These are phyloP conservation scores for Mesoclemmys tuberculata DNA, from an alignment of 2,113 vertebrate genomes.

Conservation along the genomic window DNA sequence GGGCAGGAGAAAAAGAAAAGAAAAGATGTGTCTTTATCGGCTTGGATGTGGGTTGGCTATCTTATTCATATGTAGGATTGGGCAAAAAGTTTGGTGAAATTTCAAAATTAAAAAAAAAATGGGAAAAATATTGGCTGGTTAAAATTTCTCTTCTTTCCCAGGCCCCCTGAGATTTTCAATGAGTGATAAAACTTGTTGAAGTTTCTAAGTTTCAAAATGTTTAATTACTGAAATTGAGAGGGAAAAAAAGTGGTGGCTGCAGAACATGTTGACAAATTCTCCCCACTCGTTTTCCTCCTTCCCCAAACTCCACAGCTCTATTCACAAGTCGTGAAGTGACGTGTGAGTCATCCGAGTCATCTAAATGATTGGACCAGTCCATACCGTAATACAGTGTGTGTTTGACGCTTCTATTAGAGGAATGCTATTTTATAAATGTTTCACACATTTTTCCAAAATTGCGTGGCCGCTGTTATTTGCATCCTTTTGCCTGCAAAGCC, in stretches of 20 bases:
- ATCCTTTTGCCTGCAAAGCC: neutral
- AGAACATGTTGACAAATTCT: neutral
- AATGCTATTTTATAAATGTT: neutral
- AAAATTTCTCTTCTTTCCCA: neutral
- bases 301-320: neutral
- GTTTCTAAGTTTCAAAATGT: neutral
- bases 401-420: neutral
- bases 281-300: neutral
- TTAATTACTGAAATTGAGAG: neutral
- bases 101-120: neutral
- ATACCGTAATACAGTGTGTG: neutral
- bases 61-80: neutral
- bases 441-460: neutral
- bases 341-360: neutral
- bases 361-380: neutral
- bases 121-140: neutral
- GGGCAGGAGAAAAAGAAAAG: neutral
- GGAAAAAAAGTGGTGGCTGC: neutral
- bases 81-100: neutral
- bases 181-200: neutral
- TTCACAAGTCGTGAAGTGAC: neutral
- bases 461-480: neutral
- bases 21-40: neutral
- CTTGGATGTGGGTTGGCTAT: neutral
- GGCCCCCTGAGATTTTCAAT: neutral